phyloP scores from a whole-genome alignment of 1,140 invertebrate genomes.

The Caenorhabditis briggsae region DNA sequence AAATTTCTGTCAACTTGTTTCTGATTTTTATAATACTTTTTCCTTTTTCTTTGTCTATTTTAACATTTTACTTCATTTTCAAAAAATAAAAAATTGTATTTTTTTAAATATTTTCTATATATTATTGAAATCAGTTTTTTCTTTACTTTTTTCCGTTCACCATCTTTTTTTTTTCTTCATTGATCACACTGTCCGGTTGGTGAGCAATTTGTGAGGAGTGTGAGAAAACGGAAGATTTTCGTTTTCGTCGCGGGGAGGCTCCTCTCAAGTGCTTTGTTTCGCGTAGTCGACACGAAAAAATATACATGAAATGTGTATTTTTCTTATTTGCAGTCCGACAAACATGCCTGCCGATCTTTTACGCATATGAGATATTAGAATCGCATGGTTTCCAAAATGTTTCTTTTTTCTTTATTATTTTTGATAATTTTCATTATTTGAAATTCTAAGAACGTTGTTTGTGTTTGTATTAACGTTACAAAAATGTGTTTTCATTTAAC shows the following conservation, averaged over 20 bases:
- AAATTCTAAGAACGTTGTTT: too few species aligned
- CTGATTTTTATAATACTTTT: too few species aligned
- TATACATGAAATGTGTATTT: constrained; percentile 39
- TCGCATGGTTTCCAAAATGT: constrained; percentile 45
- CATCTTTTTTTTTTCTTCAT: background rate
- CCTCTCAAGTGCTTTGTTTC: constrained; percentile 19
- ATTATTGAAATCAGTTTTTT: too few species aligned
- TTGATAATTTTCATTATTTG: background rate
- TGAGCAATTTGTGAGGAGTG: constrained; percentile 15
- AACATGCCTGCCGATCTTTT: constrained; percentile 12
- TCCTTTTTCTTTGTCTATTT: too few species aligned
- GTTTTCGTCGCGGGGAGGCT: constrained; percentile 32
- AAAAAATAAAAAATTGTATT: too few species aligned
- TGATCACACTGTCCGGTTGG: constrained; percentile 28
- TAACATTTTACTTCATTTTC: too few species aligned
- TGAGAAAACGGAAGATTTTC: constrained; percentile 47
- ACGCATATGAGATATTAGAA: constrained; percentile 16
- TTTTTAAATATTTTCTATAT: too few species aligned
- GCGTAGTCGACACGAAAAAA: constrained; percentile 39
- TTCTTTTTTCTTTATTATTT: constrained; percentile 1
- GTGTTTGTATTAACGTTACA: too few species aligned
- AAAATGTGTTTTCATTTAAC: too few species aligned
- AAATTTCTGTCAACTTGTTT: too few species aligned
- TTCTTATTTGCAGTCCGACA: constrained; percentile 44
- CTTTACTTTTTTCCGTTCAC: too few species aligned